A percentile compares a stretch with the other conserved stretches of the same genome.
phyloP scores from a whole-genome alignment of 2,113 vertebrate species.

The Leptocoma aspasia region DNA sequence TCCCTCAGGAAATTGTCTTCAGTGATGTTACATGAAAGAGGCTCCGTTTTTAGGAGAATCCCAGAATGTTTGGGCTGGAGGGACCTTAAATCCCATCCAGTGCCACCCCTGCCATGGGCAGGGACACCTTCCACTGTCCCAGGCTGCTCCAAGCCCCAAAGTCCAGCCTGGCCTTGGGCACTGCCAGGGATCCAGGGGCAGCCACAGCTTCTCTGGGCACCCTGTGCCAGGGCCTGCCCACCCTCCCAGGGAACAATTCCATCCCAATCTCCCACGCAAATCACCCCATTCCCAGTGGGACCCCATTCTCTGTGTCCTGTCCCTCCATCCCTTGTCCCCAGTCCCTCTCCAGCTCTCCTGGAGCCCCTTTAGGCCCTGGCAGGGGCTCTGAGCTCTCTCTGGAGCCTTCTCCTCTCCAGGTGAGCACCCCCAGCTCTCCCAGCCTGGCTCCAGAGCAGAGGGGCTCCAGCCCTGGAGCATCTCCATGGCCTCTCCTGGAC shows the following conservation, averaged over 20 bases:
- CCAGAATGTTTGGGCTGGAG: not conserved
- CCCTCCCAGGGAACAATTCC: not conserved
- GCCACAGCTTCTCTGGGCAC: not conserved
- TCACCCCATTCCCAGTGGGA: accelerated
- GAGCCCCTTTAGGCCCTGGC: not conserved
- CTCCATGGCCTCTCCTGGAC: accelerated
- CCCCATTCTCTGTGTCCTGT: not conserved
- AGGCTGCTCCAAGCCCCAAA: not conserved
- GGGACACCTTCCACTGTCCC: not conserved
- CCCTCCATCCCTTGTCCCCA: not conserved
- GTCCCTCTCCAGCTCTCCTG: not conserved
- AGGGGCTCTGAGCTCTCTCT: not conserved
- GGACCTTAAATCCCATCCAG: accelerated
- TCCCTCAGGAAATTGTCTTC: not conserved
- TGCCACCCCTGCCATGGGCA: not conserved
- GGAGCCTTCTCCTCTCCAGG: not conserved
- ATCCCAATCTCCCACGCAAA: accelerated
- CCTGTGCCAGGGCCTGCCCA: not conserved
- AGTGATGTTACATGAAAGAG: too few relatives aligned
- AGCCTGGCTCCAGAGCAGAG: not conserved
- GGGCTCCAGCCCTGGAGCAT: not conserved
- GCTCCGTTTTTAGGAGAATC: not conserved
- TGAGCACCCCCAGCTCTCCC: not conserved
- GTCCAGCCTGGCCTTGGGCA: not conserved
- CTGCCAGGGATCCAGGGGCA: not conserved